Conservation (phyloP, 2,113 vertebrate species). For the Hemiscyllium ocellatum region DNA sequence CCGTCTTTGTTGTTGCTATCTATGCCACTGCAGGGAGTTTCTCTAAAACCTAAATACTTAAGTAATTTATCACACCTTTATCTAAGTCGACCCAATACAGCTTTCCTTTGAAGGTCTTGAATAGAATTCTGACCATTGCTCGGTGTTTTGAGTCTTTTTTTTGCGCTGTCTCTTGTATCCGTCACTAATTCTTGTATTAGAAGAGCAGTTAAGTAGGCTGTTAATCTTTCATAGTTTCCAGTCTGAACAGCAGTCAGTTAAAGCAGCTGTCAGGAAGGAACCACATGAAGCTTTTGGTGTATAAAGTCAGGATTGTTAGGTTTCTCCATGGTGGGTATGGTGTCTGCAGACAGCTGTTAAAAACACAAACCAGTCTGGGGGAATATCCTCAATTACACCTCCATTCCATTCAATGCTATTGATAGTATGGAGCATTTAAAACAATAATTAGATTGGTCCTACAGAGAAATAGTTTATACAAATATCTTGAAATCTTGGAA, state of each 20-base stretch:
- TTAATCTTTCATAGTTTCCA: conserved; percentile 28
- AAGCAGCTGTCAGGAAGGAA: conserved; percentile 23
- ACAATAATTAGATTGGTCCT: not conserved
- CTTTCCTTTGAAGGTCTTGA: too few species aligned
- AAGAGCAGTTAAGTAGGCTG: not conserved
- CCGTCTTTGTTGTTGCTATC: too few species aligned
- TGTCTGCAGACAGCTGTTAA: not conserved
- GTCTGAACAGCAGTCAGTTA: not conserved
- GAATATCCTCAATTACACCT: not conserved
- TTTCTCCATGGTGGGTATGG: conserved; percentile 3
- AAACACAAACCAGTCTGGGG: not conserved
- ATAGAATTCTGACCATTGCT: not conserved
- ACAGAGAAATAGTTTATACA: not conserved
- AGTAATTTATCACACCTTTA: not conserved
- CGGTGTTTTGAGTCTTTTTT: not conserved
- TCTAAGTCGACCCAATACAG: not conserved
- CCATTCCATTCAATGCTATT: not conserved
- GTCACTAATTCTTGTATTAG: not conserved
- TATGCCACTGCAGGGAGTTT: too few species aligned
- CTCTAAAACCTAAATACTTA: not conserved
- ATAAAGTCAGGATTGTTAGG: not conserved
- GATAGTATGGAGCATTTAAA: not conserved
- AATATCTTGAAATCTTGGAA: not conserved
- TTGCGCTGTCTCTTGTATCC: not conserved
- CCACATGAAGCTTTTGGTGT: not conserved